Percentiles rank a stretch among this genome's conserved stretches.
Evolutionary conservation across 2,888 invertebrate genomes (phyloP).

Genomic region (Hypomecis atomaria): DNA sequence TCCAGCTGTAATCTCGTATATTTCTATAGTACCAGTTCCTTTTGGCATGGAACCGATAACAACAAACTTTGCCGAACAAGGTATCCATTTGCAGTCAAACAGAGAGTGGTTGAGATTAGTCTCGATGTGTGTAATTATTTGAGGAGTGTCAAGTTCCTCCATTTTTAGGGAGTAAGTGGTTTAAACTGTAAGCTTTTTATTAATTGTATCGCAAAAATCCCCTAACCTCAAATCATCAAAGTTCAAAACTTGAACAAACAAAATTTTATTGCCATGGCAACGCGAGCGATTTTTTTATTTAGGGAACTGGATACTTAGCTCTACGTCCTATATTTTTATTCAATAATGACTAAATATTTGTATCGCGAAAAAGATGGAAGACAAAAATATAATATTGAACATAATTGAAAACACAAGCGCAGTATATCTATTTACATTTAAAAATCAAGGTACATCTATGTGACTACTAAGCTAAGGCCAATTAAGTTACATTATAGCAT

Average conservation of each 20-base stretch:
- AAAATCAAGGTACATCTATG: no score
- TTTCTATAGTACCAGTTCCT: slow-evolving; percentile 93
- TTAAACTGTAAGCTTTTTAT: neutral
- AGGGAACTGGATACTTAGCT: no score
- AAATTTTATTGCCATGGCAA: neutral
- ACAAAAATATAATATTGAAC: no score
- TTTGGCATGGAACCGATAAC: slow-evolving; percentile 93
- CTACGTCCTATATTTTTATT: no score
- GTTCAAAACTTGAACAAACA: neutral
- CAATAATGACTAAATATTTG: no score
- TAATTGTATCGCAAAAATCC: no score
- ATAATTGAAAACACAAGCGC: no score
- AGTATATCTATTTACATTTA: no score
- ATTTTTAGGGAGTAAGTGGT: slow-evolving; percentile 41
- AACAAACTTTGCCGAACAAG: slow-evolving; percentile 96
- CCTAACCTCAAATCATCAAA: neutral
- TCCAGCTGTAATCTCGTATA: slow-evolving; percentile 90
- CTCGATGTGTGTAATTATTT: slow-evolving; percentile 94
- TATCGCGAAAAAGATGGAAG: no score
- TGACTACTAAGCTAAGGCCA: no score
- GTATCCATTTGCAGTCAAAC: slow-evolving; percentile 98
- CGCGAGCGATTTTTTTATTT: neutral
- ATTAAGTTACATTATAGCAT: no score
- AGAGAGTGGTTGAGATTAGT: slow-evolving; percentile 92
- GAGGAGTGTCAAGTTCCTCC: slow-evolving; percentile 89